phyloP scores from a whole-genome alignment of 2,797 vertebrate species.

The Chanos chanos region DNA sequence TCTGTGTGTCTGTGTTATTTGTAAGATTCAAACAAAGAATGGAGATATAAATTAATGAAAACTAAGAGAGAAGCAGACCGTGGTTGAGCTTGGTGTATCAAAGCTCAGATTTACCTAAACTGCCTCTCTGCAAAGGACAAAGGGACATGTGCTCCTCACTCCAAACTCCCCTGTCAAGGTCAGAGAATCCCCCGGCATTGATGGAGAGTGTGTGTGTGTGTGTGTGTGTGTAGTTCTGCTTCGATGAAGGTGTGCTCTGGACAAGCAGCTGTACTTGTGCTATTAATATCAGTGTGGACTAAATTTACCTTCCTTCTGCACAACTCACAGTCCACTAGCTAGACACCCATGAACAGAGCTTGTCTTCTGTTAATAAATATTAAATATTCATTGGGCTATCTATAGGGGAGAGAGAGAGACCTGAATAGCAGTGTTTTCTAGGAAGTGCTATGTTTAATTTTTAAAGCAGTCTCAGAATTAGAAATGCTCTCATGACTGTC shows the following conservation, averaged over 20 bases:
- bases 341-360: background rate
- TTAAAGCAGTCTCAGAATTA: no score
- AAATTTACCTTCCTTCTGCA: conserved; percentile 22
- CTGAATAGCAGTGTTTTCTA: no score
- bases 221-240: conserved; percentile 23
- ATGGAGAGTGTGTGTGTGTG: conserved; percentile 3
- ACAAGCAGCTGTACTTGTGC: conserved; percentile 12
- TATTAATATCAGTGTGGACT: conserved; percentile 39
- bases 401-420: no score
- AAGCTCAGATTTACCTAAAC: background rate
- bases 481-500: no score
- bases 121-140: conserved; percentile 29
- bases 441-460: no score
- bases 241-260: conserved; percentile 14
- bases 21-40: no score
- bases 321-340: conserved; percentile 11
- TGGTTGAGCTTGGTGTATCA: background rate
- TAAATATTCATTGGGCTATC: no score
- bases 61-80: background rate
- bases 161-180: conserved; percentile 36
- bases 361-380: background rate
- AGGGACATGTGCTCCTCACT: conserved; percentile 25
- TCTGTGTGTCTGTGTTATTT: no score
- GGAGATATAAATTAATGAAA: no score
- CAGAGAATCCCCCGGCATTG: conserved; percentile 33